Evolutionary conservation across 2,797 vertebrate species (phyloP).

Genomic region (Moxostoma hubbsi): DNA sequence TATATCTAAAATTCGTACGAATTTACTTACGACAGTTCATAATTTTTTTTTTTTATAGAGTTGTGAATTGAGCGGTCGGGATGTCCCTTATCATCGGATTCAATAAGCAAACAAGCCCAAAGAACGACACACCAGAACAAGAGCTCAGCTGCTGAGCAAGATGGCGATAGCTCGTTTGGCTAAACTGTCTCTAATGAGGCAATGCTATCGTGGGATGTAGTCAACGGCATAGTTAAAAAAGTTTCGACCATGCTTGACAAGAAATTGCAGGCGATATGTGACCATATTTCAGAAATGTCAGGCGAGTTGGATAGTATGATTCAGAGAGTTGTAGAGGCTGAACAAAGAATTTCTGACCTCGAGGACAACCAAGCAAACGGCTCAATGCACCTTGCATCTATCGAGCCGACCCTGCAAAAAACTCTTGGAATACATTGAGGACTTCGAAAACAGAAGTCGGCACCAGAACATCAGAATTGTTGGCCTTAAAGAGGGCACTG

Average conservation of each 20-base stretch:
- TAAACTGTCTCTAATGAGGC: too few species aligned
- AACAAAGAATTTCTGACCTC: background rate
- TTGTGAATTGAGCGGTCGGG: background rate
- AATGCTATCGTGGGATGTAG: background rate
- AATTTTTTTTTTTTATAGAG: background rate
- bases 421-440: background rate
- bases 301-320: background rate
- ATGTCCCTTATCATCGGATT: background rate
- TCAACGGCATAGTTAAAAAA: background rate
- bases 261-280: background rate
- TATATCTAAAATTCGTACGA: too few species aligned
- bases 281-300: background rate
- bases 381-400: background rate
- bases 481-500: conserved; percentile 4
- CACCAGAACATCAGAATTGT: conserved; percentile 7
- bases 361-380: background rate
- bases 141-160: background rate
- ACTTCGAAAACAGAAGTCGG: conserved; percentile 16
- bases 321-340: background rate
- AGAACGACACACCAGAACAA: background rate
- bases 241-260: background rate
- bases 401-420: background rate
- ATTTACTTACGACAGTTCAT: too few species aligned
- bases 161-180: background rate
- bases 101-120: background rate